These are phyloP conservation scores for Yponomeuta sedellus DNA, from an alignment of 2,888 invertebrate species.

Conservation along the genomic window DNA sequence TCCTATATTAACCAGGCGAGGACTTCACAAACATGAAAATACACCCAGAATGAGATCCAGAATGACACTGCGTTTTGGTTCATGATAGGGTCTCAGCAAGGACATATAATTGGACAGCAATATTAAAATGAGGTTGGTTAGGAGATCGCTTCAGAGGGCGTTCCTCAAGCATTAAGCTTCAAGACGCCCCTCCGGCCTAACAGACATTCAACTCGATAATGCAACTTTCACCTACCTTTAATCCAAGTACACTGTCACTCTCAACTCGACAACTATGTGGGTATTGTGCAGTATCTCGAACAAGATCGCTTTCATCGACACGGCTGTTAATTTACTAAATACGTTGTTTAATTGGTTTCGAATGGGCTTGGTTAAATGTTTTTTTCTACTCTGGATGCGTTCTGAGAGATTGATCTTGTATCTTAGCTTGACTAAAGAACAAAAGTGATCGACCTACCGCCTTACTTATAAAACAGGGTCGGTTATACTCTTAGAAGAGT, in stretches of 20 bases:
- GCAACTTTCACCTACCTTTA: not conserved
- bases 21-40: no score
- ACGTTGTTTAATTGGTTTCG: not conserved
- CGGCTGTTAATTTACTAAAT: constrained; percentile 1
- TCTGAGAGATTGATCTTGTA: no score
- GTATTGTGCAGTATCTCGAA: not conserved
- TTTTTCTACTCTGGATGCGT: constrained; percentile 17
- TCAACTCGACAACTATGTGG: not conserved
- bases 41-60: no score
- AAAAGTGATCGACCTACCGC: no score
- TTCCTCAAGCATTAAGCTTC: not conserved
- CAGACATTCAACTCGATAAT: not conserved
- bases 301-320: constrained; percentile 5
- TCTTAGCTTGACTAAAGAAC: no score
- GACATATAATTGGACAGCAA: no score
- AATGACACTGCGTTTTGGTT: no score
- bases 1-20: no score
- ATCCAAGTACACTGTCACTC: not conserved
- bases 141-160: not conserved
- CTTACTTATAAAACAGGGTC: no score
- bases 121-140: no score
- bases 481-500: no score
- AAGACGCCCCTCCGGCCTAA: not conserved
- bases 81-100: no score
- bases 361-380: constrained; percentile 39